These are phyloP conservation scores for Apodemus sylvaticus DNA, from an alignment of 2,113 vertebrate species.

Conservation along the genomic window DNA sequence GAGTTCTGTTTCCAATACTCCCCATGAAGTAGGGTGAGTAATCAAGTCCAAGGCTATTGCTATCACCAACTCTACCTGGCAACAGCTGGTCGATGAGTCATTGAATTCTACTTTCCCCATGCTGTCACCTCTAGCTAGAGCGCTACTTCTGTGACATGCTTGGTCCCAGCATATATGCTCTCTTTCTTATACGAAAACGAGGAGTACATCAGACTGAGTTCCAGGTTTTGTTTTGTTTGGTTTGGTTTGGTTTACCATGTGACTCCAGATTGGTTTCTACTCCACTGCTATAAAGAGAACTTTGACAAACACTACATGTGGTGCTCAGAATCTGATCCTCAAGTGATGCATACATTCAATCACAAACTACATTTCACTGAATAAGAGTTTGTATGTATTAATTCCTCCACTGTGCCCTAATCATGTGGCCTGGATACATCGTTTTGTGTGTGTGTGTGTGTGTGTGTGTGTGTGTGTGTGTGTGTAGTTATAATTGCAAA, in stretches of 20 bases:
- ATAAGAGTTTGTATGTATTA: neutral
- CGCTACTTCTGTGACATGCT: neutral
- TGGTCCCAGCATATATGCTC: neutral
- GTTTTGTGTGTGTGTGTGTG: too few relatives aligned
- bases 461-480: too few relatives aligned
- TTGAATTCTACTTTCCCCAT: neutral
- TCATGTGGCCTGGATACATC: too few relatives aligned
- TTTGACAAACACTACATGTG: fast-evolving
- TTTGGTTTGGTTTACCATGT: neutral
- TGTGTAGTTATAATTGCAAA: neutral
- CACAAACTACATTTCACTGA: neutral
- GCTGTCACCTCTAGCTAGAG: too few relatives aligned
- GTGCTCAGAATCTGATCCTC: fast-evolving
- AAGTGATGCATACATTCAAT: neutral
- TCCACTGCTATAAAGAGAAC: neutral
- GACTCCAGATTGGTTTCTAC: neutral
- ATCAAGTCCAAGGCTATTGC: neutral
- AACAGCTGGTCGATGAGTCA: conserved; percentile 42
- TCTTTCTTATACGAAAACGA: neutral
- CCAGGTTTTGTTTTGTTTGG: too few relatives aligned
- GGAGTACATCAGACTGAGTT: fast-evolving
- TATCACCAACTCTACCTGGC: neutral
- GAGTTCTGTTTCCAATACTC: conserved; percentile 34
- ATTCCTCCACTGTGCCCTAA: neutral
- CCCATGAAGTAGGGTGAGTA: neutral